phyloP scores from a whole-genome alignment of 2,888 invertebrate genomes.

The Germaria angustata region DNA sequence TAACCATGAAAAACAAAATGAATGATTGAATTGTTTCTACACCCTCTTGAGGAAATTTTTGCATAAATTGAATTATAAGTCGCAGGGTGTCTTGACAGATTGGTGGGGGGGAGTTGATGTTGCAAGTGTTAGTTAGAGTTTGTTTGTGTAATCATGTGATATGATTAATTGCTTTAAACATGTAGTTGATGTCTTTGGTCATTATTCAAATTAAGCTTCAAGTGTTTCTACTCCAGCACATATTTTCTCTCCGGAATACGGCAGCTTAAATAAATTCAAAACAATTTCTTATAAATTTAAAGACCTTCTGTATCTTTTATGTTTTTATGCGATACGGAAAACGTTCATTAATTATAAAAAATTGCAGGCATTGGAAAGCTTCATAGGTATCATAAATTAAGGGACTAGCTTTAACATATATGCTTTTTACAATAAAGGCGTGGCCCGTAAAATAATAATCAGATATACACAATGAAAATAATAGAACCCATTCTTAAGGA shows the following conservation, averaged over 20 bases:
- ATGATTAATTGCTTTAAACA: slow-evolving; percentile 59
- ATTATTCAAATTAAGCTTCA: slow-evolving; percentile 59
- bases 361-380: no score
- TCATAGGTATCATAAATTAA: no score
- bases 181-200: slow-evolving; percentile 61
- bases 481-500: no score
- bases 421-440: no score
- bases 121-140: not conserved
- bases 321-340: no score
- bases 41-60: slow-evolving; percentile 9
- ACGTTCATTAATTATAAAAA: no score
- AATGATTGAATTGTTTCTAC: slow-evolving; percentile 26
- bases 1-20: slow-evolving; percentile 4
- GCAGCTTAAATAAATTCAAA: not conserved
- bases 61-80: slow-evolving; percentile 1
- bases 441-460: no score
- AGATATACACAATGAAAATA: no score
- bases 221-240: not conserved
- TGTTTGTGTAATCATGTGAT: slow-evolving; percentile 23
- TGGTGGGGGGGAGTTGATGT: not conserved
- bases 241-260: not conserved
- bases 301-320: no score
- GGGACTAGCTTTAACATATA: no score
- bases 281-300: not conserved
- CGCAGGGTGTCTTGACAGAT: not conserved